Percentiles rank a stretch among this genome's conserved stretches.
These are phyloP conservation scores for Ctenopoma kingsleyae DNA, from an alignment of 2,797 vertebrate genomes.

Conservation along the genomic window DNA sequence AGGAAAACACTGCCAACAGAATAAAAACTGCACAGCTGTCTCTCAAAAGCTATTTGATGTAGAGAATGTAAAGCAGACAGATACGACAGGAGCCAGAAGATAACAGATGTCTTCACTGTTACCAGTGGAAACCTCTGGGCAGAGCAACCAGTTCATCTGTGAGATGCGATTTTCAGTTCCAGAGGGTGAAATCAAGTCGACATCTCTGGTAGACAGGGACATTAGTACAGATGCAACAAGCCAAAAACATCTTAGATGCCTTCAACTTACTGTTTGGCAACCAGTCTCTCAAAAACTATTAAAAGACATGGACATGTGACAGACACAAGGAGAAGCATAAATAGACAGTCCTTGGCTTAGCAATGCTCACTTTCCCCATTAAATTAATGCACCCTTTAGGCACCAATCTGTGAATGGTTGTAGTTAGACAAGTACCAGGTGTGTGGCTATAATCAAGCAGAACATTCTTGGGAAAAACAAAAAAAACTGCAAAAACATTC, in stretches of 20 bases:
- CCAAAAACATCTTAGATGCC: constrained; percentile 62
- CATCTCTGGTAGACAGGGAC: constrained; percentile 61
- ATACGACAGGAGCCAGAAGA: constrained; percentile 34
- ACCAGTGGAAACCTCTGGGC: constrained; percentile 63
- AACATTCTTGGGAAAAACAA: background rate
- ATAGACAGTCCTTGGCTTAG: constrained; percentile 11
- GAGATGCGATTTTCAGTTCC: constrained; percentile 58
- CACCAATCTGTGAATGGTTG: constrained; percentile 12
- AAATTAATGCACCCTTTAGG: constrained; percentile 2
- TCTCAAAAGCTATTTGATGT: constrained; percentile 35
- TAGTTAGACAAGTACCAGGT: constrained; percentile 21
- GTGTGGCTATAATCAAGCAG: background rate
- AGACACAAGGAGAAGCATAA: constrained; percentile 16
- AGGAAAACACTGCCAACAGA: constrained; percentile 23
- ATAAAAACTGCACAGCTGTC: constrained; percentile 20
- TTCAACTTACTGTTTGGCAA: constrained; percentile 56
- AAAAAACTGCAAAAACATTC: background rate
- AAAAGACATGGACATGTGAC: constrained; percentile 25
- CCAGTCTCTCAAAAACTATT: constrained; percentile 19
- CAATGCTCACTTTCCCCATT: background rate
- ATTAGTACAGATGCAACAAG: constrained; percentile 47
- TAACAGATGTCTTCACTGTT: constrained; percentile 60
- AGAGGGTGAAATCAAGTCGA: constrained; percentile 65
- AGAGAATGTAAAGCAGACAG: constrained; percentile 40
- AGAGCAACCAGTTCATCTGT: constrained; percentile 52